Base-by-base conservation (phyloP, 2,888 invertebrate species). In the Mesorhabditis spiculigera region DNA sequence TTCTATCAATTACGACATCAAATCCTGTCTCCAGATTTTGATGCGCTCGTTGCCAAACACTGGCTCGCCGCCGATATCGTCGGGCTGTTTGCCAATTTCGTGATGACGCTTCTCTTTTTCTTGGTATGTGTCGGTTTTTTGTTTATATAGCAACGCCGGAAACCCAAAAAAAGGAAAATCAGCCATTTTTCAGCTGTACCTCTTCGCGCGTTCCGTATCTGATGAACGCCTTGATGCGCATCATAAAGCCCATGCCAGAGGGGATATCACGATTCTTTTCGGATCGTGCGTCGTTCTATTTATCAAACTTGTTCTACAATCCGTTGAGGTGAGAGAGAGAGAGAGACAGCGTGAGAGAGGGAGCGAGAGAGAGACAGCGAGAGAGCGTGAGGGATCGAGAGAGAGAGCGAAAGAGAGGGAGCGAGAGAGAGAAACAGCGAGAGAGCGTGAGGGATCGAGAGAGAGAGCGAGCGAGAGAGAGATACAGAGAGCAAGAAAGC, bases 181-280 rank as follows among this genome's bases (percentile, higher is more conserved):
- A 45, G 28, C 45, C 4, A 2, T 6, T 71, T 50, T 74, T 63
- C 75, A 84, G 82, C 43, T 83, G 42, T 81, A 77, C 70, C 50
- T 71, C 6, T 83, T 81, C 72, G 74, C 81, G 0, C 65, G 68
- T 28, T 68, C 75, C 5, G 71, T 83, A 8, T 66, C 69, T 8
- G 73, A 80, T 65, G 78, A 80, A 63, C 73, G 84, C 4, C 75
- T 84, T 28, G 84, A 85, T 66, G 82, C 82, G 5, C 82, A 84
- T 71, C 84, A 84, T 71, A 84, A 81, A 50, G 85, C 84, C 5
- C 82, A 84, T 69, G 80, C 84, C 5, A 65, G 83, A 65, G 84
- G 84, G 8, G 84, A 84, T 68, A 76, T 84, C 50, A 78, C 82
- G 41, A 76, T 85, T 45, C 78, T 84, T 5, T 80, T 84, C 69